Percentiles rank a stretch among this genome's conserved stretches.
Evolutionary conservation across 92 coral and sea anemone genomes (phyloP).

Genomic region (Scolanthus callimorphus): DNA sequence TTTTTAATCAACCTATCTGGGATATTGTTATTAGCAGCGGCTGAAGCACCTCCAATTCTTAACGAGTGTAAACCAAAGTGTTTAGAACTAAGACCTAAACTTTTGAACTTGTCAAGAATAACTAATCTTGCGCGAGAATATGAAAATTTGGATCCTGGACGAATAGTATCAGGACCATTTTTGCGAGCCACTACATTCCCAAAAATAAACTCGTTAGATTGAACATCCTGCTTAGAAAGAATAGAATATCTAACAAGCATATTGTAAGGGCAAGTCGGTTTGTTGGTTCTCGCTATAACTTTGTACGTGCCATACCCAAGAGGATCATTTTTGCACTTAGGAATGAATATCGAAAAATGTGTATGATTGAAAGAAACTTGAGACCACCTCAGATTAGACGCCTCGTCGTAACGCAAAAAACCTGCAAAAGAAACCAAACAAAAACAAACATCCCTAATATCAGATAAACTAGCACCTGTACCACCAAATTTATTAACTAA

Average conservation of each 20-base stretch:
- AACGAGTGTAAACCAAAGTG: background rate
- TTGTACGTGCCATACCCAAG: constrained; percentile 5
- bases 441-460: too few relatives aligned
- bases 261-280: constrained; percentile 13
- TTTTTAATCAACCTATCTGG: too few relatives aligned
- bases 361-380: constrained; percentile 5
- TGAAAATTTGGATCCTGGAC: background rate
- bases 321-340: too few relatives aligned
- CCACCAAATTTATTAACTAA: background rate
- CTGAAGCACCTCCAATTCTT: too few relatives aligned
- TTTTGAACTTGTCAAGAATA: background rate
- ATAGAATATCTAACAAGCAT: background rate
- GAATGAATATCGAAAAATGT: too few relatives aligned
- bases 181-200: background rate
- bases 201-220: background rate
- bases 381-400: constrained; percentile 16
- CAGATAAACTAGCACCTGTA: background rate
- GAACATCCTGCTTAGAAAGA: too few relatives aligned
- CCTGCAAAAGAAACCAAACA: constrained; percentile 7
- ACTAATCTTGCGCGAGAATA: background rate
- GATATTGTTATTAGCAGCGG: too few relatives aligned
- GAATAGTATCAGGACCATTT: background rate
- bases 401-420: constrained; percentile 15
- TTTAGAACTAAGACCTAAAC: background rate
- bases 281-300: constrained; percentile 12